Evolutionary conservation across 1,140 invertebrate genomes (phyloP).

Genomic region (Caenorhabditis latens): DNA sequence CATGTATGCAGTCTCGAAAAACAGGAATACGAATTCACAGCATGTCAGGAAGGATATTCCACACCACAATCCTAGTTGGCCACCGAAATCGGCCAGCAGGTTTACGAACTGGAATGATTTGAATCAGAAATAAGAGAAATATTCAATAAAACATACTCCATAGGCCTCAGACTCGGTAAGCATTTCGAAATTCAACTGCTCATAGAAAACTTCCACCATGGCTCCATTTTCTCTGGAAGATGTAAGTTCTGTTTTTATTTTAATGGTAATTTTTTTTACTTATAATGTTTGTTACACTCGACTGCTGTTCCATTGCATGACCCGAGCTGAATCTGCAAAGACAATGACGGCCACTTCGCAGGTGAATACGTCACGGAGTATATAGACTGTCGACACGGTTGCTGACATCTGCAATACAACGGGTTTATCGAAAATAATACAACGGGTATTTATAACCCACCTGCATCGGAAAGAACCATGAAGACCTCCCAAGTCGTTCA

Average conservation of each 20-base stretch:
- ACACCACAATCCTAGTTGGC: conserved; percentile 74
- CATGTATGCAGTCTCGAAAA: conserved; percentile 73
- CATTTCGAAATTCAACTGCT: conserved; percentile 76
- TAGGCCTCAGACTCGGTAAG: conserved; percentile 74
- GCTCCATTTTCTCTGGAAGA: conserved; percentile 75
- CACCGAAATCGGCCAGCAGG: conserved; percentile 74
- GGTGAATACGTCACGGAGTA: conserved; percentile 75
- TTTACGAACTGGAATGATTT: conserved; percentile 71
- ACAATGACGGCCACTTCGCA: conserved; percentile 73
- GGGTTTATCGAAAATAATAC: neutral
- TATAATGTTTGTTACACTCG: conserved; percentile 75
- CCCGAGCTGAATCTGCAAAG: conserved; percentile 73
- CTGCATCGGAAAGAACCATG: conserved; percentile 67
- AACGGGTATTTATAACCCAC: neutral
- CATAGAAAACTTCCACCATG: conserved; percentile 76
- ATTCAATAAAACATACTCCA: conserved; percentile 63
- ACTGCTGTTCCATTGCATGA: conserved; percentile 70
- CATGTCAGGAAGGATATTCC: conserved; percentile 74
- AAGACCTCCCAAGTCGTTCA: conserved; percentile 70
- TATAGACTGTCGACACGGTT: conserved; percentile 73
- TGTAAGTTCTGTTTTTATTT: neutral
- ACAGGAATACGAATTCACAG: conserved; percentile 74
- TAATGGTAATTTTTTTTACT: conserved; percentile 60
- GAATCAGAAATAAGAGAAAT: conserved; percentile 10
- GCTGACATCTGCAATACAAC: conserved; percentile 69